Conservation (phyloP, 2,797 vertebrate genomes). For the Odontamblyopus rebecca region DNA sequence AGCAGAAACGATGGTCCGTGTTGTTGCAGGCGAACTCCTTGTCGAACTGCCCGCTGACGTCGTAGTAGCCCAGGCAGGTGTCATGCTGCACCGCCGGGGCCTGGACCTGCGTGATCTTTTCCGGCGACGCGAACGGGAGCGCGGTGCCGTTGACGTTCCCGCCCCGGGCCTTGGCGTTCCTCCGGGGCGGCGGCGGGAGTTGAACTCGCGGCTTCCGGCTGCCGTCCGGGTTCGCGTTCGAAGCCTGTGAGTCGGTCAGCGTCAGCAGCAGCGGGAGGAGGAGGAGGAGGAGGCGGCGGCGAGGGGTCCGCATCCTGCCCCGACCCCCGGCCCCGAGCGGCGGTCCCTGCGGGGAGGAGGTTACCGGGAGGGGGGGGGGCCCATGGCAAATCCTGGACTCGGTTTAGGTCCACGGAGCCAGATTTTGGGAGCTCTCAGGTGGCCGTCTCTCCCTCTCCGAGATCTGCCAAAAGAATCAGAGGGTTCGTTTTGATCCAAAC, state of each 20-base stretch:
- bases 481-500: neutral
- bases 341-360: neutral
- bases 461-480: neutral
- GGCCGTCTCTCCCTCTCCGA: neutral
- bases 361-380: neutral
- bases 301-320: slow-evolving; percentile 6
- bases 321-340: neutral
- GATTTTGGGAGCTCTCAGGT: neutral
- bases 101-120: slow-evolving; percentile 73
- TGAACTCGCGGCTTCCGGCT: slow-evolving; percentile 18
- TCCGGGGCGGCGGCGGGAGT: slow-evolving; percentile 46
- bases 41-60: slow-evolving; percentile 96
- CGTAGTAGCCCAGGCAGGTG: slow-evolving; percentile 94
- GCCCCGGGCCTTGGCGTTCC: slow-evolving; percentile 62
- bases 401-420: neutral
- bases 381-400: neutral
- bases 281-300: neutral
- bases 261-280: neutral
- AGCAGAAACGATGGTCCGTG: slow-evolving; percentile 95
- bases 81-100: slow-evolving; percentile 79
- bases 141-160: slow-evolving; percentile 70
- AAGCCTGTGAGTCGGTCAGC: slow-evolving; percentile 51
- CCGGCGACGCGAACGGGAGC: slow-evolving; percentile 54
- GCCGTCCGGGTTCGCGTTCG: slow-evolving; percentile 37
- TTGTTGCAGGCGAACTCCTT: slow-evolving; percentile 98